phyloP scores from a whole-genome alignment of 2,113 vertebrate genomes.

The Poeciliopsis prolifica region DNA sequence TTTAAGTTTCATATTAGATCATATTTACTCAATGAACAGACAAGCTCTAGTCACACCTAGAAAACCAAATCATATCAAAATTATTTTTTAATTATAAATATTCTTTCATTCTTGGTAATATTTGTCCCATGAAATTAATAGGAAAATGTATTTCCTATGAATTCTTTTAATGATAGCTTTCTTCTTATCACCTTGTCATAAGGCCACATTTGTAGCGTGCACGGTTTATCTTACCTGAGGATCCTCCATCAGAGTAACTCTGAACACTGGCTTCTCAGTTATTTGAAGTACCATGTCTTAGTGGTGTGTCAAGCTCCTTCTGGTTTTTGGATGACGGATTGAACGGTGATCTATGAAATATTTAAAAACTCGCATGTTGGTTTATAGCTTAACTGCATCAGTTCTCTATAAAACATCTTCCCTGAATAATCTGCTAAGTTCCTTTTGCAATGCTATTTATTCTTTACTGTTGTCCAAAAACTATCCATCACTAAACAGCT shows the following conservation, averaged over 20 bases:
- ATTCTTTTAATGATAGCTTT: no score
- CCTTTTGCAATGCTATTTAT: not conserved
- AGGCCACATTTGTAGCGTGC: not conserved
- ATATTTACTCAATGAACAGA: no score
- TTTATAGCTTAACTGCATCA: not conserved
- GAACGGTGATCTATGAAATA: not conserved
- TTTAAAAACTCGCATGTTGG: not conserved
- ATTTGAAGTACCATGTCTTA: not conserved
- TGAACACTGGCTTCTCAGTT: not conserved
- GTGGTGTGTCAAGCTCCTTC: not conserved
- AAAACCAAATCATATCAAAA: no score
- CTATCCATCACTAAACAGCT: no score
- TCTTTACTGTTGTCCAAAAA: not conserved
- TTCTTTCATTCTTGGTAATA: no score
- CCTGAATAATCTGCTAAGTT: not conserved
- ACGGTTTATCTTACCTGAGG: not conserved
- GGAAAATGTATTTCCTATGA: no score
- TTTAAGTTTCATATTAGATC: no score
- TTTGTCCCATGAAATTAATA: no score
- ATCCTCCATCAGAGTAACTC: not conserved
- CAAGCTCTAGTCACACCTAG: no score
- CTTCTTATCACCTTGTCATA: no score
- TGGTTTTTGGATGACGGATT: not conserved
- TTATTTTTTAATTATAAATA: no score
- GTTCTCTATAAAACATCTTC: not conserved